Conservation (phyloP, 2,113 vertebrate genomes). For the Pseudorhombus dupliciocellatus region DNA sequence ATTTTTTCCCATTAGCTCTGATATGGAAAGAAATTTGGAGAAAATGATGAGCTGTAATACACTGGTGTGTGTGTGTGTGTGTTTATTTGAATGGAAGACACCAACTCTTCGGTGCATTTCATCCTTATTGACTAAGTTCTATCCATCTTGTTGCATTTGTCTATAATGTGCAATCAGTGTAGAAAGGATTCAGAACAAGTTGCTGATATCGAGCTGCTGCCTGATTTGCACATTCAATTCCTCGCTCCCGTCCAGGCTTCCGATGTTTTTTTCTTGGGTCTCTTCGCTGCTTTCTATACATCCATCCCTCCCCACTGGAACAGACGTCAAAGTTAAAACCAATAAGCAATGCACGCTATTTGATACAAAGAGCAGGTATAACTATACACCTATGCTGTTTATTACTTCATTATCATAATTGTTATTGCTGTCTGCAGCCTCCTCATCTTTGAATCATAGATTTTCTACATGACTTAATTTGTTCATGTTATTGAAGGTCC, state of each 20-base stretch:
- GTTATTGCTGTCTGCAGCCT: background rate
- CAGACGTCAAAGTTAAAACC: background rate
- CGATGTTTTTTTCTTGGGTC: background rate
- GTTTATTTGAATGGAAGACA: constrained; percentile 40
- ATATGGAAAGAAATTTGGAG: constrained; percentile 56
- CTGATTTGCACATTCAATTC: constrained; percentile 57
- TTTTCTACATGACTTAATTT: background rate
- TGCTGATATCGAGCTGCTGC: constrained; percentile 47
- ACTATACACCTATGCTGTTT: background rate
- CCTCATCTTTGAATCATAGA: background rate
- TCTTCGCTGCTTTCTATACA: background rate
- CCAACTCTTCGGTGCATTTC: constrained; percentile 24
- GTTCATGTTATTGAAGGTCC: background rate
- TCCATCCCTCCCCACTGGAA: constrained; percentile 10
- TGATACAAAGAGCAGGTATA: no score
- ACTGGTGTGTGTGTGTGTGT: constrained; percentile 25
- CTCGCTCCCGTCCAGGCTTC: constrained; percentile 1
- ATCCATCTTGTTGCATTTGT: constrained; percentile 54
- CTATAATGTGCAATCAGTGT: constrained; percentile 61
- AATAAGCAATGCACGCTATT: background rate
- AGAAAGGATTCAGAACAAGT: constrained; percentile 50
- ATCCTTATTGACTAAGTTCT: constrained; percentile 49
- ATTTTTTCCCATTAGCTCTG: constrained; percentile 61
- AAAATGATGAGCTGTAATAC: constrained; percentile 57
- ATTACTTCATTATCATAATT: background rate